Conservation (phyloP, 2,888 invertebrate genomes). For the Cephus spinipes region DNA sequence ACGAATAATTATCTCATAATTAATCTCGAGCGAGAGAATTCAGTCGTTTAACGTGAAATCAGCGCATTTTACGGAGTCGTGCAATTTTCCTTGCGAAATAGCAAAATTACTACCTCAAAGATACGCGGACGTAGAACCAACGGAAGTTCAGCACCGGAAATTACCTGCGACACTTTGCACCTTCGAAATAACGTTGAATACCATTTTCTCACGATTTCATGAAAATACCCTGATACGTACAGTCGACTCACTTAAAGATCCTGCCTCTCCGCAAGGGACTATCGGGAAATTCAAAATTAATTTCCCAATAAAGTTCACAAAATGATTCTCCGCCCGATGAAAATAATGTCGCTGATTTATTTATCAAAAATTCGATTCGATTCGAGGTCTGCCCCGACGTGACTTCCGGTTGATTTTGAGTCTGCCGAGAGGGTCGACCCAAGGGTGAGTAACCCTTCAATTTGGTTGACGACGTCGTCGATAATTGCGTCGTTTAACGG, state of each 20-base stretch:
- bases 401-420: background rate
- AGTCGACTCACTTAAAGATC: background rate
- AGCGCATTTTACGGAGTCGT: background rate
- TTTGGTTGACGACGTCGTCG: conserved; percentile 13
- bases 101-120: background rate
- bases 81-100: background rate
- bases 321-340: too few species aligned
- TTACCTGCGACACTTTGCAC: background rate
- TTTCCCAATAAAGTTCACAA: background rate
- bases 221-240: background rate
- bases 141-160: too few species aligned
- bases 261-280: background rate
- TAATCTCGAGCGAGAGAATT: background rate
- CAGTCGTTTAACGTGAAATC: background rate
- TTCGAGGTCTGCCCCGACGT: background rate
- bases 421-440: background rate
- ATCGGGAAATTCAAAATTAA: background rate
- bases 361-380: background rate
- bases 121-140: background rate
- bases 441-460: background rate
- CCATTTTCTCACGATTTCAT: background rate
- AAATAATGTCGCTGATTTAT: background rate
- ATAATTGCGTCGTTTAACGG: conserved; percentile 32
- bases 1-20: background rate
- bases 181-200: background rate